These are phyloP conservation scores for Anastrepha ludens DNA, from an alignment of 1,140 invertebrate species.

Conservation along the genomic window DNA sequence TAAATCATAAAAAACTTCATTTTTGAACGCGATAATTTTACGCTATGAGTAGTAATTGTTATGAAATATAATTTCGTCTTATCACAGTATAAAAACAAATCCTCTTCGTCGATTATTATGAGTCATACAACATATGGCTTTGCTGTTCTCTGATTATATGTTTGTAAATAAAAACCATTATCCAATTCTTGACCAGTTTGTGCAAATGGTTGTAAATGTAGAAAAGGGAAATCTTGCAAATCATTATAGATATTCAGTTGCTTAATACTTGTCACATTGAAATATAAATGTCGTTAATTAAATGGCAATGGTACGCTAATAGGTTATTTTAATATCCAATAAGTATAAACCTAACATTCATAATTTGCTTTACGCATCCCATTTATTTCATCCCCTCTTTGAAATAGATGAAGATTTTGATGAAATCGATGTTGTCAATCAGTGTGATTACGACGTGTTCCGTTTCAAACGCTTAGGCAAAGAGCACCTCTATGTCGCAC, in stretches of 20 bases:
- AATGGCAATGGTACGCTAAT: too few relatives aligned
- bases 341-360: too few relatives aligned
- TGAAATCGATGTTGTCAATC: conserved; percentile 69
- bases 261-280: too few relatives aligned
- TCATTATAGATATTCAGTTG: neutral
- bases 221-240: neutral
- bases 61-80: neutral
- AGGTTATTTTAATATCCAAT: too few relatives aligned
- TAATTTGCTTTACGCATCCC: too few relatives aligned
- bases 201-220: neutral
- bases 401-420: conserved; percentile 66
- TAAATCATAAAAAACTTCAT: too few relatives aligned
- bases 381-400: neutral
- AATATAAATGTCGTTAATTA: too few relatives aligned
- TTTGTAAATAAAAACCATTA: too few relatives aligned
- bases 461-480: conserved; percentile 53
- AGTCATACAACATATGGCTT: neutral
- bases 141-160: too few relatives aligned
- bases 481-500: conserved; percentile 64
- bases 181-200: neutral
- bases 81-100: neutral
- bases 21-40: too few relatives aligned
- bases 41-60: neutral
- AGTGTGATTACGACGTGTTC: conserved; percentile 67
- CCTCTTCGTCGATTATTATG: neutral